Conservation (phyloP, 2,797 vertebrate genomes). For the Helostoma temminkii region DNA sequence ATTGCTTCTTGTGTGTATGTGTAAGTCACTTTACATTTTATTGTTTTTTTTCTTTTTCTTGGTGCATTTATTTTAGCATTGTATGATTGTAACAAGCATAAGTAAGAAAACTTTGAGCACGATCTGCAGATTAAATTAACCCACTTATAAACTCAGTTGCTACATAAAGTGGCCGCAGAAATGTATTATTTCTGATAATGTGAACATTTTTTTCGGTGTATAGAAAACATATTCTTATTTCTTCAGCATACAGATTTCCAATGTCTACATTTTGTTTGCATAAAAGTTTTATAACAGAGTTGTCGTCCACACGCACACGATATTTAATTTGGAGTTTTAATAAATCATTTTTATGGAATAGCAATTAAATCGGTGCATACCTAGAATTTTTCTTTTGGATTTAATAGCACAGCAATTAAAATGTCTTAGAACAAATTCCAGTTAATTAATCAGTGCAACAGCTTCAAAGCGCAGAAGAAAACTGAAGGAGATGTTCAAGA, state of each 20-base stretch:
- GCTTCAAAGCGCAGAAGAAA: no score
- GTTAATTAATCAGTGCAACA: neutral
- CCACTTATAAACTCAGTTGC: no score
- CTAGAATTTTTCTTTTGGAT: neutral
- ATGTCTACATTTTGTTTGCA: neutral
- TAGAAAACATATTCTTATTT: neutral
- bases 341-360: neutral
- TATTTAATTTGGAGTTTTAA: neutral
- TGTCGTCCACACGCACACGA: neutral
- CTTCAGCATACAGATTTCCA: neutral
- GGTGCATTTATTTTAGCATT: conserved; percentile 59
- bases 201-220: neutral
- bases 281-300: no score
- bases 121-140: conserved; percentile 76
- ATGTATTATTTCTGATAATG: conserved; percentile 29
- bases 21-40: conserved; percentile 16
- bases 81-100: conserved; percentile 48
- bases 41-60: conserved; percentile 27
- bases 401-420: neutral
- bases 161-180: conserved; percentile 58
- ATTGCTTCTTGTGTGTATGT: neutral
- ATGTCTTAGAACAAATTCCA: neutral
- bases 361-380: neutral
- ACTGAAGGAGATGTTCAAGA: neutral
- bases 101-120: conserved; percentile 65